Conservation (phyloP, 2,888 invertebrate species). For the Amaurobius ferox region DNA sequence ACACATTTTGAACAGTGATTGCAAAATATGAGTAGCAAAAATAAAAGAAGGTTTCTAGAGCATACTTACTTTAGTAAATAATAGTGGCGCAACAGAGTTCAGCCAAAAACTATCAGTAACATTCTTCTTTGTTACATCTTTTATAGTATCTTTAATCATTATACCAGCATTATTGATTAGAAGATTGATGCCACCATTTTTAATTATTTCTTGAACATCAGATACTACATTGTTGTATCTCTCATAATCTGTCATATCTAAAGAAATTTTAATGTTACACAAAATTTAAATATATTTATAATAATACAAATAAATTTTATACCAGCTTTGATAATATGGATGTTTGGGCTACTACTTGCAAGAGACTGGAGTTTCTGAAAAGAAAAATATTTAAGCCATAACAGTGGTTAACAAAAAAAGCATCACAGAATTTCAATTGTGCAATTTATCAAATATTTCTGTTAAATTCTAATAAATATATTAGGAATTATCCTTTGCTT, state of each 20-base stretch:
- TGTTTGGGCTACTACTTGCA: slow-evolving; percentile 19
- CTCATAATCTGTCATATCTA: slow-evolving; percentile 59
- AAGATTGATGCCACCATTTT: slow-evolving; percentile 86
- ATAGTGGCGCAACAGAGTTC: slow-evolving; percentile 89
- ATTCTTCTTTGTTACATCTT: slow-evolving; percentile 84
- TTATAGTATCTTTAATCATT: slow-evolving; percentile 84
- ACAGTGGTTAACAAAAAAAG: no score
- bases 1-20: no score
- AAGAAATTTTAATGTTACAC: neutral
- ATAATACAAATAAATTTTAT: neutral
- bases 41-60: no score
- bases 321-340: slow-evolving; percentile 59
- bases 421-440: no score
- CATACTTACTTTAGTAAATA: slow-evolving; percentile 83
- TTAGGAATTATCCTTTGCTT: no score
- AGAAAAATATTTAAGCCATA: no score
- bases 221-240: slow-evolving; percentile 38
- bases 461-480: no score
- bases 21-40: no score
- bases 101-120: slow-evolving; percentile 84
- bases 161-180: slow-evolving; percentile 92
- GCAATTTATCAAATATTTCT: no score
- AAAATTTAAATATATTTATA: neutral
- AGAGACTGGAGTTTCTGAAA: slow-evolving; percentile 55
- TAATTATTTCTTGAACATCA: slow-evolving; percentile 80